phyloP scores from a whole-genome alignment of 2,113 vertebrate species.

The Phalacrocorax pelagicus region DNA sequence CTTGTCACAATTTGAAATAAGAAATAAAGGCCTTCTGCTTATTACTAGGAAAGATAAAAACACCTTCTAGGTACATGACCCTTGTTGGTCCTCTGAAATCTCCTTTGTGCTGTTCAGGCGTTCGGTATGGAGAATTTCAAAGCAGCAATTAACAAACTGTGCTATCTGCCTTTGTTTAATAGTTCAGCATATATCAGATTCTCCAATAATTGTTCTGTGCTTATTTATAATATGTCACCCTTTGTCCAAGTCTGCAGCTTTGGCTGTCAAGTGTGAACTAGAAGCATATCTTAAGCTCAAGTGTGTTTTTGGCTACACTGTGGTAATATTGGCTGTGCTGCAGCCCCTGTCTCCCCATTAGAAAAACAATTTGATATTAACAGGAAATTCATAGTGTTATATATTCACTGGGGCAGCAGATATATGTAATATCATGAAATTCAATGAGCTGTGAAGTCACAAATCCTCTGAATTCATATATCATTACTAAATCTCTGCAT shows the following conservation, averaged over 20 bases:
- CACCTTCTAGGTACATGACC: not conserved
- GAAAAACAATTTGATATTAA: not conserved
- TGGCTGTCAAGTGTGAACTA: not conserved
- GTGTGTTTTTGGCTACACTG: not conserved
- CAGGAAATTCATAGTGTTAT: not conserved
- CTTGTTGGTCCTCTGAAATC: not conserved
- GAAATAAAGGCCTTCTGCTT: not conserved
- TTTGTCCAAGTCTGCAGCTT: not conserved
- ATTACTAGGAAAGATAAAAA: not conserved
- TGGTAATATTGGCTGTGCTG: not conserved
- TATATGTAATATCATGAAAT: not conserved
- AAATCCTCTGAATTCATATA: not conserved
- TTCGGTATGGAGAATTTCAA: not conserved
- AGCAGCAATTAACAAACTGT: not conserved
- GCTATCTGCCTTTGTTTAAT: not conserved
- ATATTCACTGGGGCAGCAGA: not conserved
- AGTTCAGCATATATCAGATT: not conserved
- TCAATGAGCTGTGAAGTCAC: not conserved
- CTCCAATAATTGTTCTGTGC: not conserved
- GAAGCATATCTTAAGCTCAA: not conserved
- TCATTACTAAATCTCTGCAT: not conserved
- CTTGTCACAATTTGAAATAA: not conserved
- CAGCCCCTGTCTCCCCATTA: not conserved
- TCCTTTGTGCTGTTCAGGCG: not conserved
- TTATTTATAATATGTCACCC: not conserved